Base-by-base conservation (phyloP, 2,888 invertebrate species). In the Ecliptopera silaceata region DNA sequence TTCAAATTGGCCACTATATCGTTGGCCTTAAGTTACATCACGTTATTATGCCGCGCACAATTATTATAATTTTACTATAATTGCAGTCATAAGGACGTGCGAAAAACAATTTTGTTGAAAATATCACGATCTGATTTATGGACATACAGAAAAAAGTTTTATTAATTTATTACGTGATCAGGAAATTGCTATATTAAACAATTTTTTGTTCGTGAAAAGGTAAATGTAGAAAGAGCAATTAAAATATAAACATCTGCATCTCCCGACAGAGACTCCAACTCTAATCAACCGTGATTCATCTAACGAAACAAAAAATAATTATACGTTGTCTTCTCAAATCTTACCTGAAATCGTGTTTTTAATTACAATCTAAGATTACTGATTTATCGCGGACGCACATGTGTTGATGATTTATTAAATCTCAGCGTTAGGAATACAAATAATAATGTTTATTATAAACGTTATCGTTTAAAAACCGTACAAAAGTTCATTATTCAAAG, bases 21-120 rank as follows among this genome's bases (percentile, higher is more conserved):
- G 82, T 77, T 77, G 78, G 80, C 79, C 80, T 85, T 79, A 82
- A 73, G 80, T 86, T 88, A 86, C 84, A 84, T 86, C 86, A 86
- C 84, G 83, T 89, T 84, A 90, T 90, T 88, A 88, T 77, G 77
- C 72, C 66, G 77, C 67, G 74, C 82, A 86, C 87, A 89, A 90
- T 91, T 90, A 91, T 91, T 89, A 88, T 91, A 91, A 90, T 91
- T 91, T 89, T 84, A 82, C 80, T 88, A 88, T 88, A 88, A 89
- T 88, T 86, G 80, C 75, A 77, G 72, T 79, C 81, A 85, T 86
- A 84, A 88, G 82, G 85, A 89, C 85, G 88, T 88, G 90, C 86
- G 88, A 90, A 89, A 86, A 85, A 88, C 87, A 81, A 82, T 82
- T 88, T 86, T 86, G 81, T 82, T 77, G 77, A 75, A 74, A 75